These are phyloP conservation scores for Drosophila repleta DNA, from an alignment of 1,140 invertebrate genomes.

Conservation along the genomic window DNA sequence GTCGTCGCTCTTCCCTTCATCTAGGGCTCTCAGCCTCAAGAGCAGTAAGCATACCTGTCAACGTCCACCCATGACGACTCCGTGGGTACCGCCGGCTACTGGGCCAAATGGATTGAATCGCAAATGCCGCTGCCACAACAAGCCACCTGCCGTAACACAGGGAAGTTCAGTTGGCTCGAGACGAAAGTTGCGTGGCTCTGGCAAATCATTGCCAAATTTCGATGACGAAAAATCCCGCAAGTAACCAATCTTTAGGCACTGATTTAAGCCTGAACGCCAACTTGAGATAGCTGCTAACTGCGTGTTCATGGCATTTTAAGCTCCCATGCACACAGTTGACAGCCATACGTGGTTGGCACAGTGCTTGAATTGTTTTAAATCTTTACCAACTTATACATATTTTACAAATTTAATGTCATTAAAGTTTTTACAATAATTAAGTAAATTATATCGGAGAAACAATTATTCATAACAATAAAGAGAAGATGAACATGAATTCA, in stretches of 20 bases:
- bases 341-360: constrained; percentile 1
- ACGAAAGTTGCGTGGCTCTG: background rate
- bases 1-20: background rate
- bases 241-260: constrained; percentile 8
- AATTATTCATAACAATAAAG: too few species aligned
- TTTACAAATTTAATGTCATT: constrained; percentile 22
- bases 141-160: background rate
- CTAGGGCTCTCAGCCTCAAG: background rate
- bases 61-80: background rate
- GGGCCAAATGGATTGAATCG: background rate
- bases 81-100: background rate
- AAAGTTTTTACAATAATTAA: constrained; percentile 15
- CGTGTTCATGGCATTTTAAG: background rate
- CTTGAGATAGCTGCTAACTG: constrained; percentile 21
- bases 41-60: background rate
- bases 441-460: too few species aligned
- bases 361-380: background rate
- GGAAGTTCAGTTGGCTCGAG: background rate
- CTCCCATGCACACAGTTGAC: constrained; percentile 23
- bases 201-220: background rate
- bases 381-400: constrained; percentile 1
- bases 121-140: constrained; percentile 2
- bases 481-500: too few species aligned
- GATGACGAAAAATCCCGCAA: constrained; percentile 4
- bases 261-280: background rate